Evolutionary conservation across 1,140 invertebrate species (phyloP).

Genomic region (Trachymyrmex cornetzi): DNA sequence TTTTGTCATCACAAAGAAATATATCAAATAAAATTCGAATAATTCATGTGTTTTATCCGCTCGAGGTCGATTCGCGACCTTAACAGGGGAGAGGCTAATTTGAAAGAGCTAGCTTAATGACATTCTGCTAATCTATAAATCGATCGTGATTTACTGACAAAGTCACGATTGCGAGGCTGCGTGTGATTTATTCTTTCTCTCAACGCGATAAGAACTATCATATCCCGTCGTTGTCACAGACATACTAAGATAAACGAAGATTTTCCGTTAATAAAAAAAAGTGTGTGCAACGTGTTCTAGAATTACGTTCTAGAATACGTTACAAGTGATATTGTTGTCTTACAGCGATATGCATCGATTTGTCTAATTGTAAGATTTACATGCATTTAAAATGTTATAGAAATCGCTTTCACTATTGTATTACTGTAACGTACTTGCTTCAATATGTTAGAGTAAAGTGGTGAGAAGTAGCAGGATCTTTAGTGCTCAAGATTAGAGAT

Average conservation of each 20-base stretch:
- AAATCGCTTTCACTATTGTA: slow-evolving; percentile 26
- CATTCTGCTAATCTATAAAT: slow-evolving; percentile 38
- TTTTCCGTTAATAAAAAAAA: not conserved
- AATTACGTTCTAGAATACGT: not conserved
- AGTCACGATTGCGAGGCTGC: not conserved
- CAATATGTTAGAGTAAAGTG: slow-evolving; percentile 44
- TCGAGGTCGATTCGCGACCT: not conserved
- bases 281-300: not conserved
- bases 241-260: not conserved
- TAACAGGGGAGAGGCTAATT: slow-evolving; percentile 12
- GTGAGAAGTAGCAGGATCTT: slow-evolving; percentile 44
- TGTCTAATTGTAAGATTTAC: not conserved
- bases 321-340: not conserved
- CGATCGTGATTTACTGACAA: slow-evolving; percentile 12
- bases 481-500: slow-evolving; percentile 52
- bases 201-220: slow-evolving; percentile 21
- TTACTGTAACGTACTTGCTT: slow-evolving; percentile 31
- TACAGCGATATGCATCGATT: not conserved
- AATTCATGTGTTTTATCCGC: not conserved
- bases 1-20: not conserved
- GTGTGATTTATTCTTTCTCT: slow-evolving; percentile 27
- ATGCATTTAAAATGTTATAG: not conserved
- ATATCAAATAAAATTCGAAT: not conserved
- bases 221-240: not conserved
- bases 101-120: not conserved